phyloP scores from a whole-genome alignment of 2,113 vertebrate species.

The Rhinopomastus cyanomelas region DNA sequence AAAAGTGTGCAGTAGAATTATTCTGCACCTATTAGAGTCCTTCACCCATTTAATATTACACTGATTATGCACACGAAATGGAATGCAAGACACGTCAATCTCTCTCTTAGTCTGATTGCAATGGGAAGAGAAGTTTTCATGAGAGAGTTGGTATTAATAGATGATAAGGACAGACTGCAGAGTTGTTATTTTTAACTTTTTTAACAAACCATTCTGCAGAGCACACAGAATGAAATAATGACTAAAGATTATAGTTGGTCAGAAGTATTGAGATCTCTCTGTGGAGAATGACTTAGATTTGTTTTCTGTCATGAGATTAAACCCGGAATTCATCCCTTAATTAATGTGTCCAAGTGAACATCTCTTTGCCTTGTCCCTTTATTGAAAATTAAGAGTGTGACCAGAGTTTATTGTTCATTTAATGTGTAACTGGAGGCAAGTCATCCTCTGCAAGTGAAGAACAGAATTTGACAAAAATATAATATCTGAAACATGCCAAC shows the following conservation, averaged over 20 bases:
- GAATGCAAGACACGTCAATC: slow-evolving; percentile 46
- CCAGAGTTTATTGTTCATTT: no score
- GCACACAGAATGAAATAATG: slow-evolving; percentile 22
- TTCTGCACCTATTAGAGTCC: background rate
- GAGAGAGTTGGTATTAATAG: slow-evolving; percentile 56
- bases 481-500: background rate
- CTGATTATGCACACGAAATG: slow-evolving; percentile 35
- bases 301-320: background rate
- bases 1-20: slow-evolving; percentile 3
- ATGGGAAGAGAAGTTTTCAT: slow-evolving; percentile 44
- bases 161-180: slow-evolving; percentile 53
- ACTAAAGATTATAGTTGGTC: slow-evolving; percentile 3
- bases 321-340: background rate
- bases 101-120: slow-evolving; percentile 60
- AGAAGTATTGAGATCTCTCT: background rate
- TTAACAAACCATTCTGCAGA: slow-evolving; percentile 46
- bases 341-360: background rate
- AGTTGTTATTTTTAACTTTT: slow-evolving; percentile 68
- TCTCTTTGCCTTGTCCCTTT: background rate
- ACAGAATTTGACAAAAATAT: background rate
- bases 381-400: no score
- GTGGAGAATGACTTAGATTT: background rate
- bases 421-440: background rate
- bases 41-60: slow-evolving; percentile 18
- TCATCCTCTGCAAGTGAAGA: background rate